phyloP scores from a whole-genome alignment of 2,888 invertebrate genomes.

The Calameuta idolon region DNA sequence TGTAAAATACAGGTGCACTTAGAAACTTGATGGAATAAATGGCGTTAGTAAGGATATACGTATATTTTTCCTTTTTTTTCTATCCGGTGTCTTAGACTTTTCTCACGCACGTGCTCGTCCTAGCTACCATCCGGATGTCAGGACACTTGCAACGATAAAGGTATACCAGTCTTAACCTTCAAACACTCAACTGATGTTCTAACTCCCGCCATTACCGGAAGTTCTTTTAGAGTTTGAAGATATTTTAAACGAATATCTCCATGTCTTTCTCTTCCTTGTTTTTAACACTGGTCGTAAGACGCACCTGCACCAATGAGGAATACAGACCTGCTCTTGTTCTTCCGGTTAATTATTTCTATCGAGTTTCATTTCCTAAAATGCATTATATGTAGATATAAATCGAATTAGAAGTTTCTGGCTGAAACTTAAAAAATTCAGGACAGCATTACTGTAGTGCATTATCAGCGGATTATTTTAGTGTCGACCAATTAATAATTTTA shows the following conservation, averaged over 20 bases:
- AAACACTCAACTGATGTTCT: background rate
- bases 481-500: background rate
- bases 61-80: background rate
- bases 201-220: background rate
- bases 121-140: background rate
- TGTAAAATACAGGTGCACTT: background rate
- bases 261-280: background rate
- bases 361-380: background rate
- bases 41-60: background rate
- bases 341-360: background rate
- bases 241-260: background rate
- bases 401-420: background rate
- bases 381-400: background rate
- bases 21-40: background rate
- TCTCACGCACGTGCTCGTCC: background rate
- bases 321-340: background rate
- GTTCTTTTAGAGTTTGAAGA: background rate
- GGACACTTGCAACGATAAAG: background rate
- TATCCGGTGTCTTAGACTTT: background rate
- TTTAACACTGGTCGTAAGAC: background rate
- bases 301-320: background rate
- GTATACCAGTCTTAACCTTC: background rate
- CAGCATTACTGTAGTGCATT: background rate
- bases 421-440: background rate
- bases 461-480: background rate